Conservation (phyloP, 2,888 invertebrate genomes). For the Drosophila incognita region DNA sequence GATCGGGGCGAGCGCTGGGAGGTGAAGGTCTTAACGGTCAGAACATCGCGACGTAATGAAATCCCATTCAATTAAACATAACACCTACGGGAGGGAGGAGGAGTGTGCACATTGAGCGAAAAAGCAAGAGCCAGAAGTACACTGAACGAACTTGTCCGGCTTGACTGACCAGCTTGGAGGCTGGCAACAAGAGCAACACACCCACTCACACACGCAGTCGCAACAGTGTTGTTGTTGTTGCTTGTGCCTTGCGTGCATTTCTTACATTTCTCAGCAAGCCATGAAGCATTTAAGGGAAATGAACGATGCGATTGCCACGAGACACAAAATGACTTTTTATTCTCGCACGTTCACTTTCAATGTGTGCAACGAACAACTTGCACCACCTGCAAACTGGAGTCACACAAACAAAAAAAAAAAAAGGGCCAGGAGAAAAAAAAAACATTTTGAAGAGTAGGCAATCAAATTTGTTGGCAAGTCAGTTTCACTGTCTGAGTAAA, state of each 20-base stretch:
- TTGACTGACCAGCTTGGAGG: constrained; percentile 37
- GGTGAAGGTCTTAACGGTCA: constrained; percentile 21
- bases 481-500: constrained; percentile 21
- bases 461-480: constrained; percentile 28
- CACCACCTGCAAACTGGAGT: neutral
- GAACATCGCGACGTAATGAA: constrained; percentile 72
- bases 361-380: constrained; percentile 22
- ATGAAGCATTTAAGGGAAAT: constrained; percentile 50
- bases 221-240: neutral
- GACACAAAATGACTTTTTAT: constrained; percentile 65
- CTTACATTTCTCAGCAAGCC: constrained; percentile 39
- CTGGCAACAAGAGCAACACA: constrained; percentile 21
- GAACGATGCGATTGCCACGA: constrained; percentile 49
- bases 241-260: constrained; percentile 41
- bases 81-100: constrained; percentile 41
- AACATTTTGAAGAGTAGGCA: constrained; percentile 18
- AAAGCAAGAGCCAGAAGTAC: constrained; percentile 6
- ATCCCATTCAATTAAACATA: constrained; percentile 80
- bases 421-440: neutral
- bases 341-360: constrained; percentile 43
- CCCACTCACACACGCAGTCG: neutral
- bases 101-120: neutral
- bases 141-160: constrained; percentile 13
- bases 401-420: neutral
- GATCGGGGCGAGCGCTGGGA: neutral